phyloP scores from a whole-genome alignment of 1,140 invertebrate genomes.

The Dendrolimus punctatus region DNA sequence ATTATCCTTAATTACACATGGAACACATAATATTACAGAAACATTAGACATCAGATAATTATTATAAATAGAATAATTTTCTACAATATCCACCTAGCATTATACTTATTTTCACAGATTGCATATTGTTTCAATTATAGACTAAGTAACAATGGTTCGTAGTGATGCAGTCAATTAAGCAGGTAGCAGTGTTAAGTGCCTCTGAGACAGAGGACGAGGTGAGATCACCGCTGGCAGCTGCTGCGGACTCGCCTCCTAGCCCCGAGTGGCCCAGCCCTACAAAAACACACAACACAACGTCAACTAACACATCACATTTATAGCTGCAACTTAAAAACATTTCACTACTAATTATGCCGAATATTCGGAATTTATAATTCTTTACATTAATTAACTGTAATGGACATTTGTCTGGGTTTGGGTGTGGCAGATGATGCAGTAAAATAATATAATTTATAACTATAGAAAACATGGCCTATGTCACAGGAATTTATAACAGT shows the following conservation, averaged over 20 bases:
- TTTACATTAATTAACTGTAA: too few relatives aligned
- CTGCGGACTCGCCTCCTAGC: slow-evolving; percentile 66
- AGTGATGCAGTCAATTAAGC: slow-evolving; percentile 71
- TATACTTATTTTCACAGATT: slow-evolving; percentile 77
- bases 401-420: too few relatives aligned
- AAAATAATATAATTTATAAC: too few relatives aligned
- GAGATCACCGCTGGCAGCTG: slow-evolving; percentile 67
- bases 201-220: slow-evolving; percentile 59
- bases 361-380: too few relatives aligned
- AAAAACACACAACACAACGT: slow-evolving; percentile 20
- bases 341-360: too few relatives aligned
- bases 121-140: slow-evolving; percentile 76
- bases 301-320: background rate
- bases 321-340: background rate
- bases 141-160: slow-evolving; percentile 73
- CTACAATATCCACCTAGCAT: slow-evolving; percentile 71
- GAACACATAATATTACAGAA: slow-evolving; percentile 75
- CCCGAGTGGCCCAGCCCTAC: slow-evolving; percentile 69
- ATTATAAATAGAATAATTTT: slow-evolving; percentile 74
- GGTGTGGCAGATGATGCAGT: too few relatives aligned
- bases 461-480: too few relatives aligned
- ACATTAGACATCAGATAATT: slow-evolving; percentile 78
- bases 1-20: slow-evolving; percentile 72
- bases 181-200: slow-evolving; percentile 74
- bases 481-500: too few relatives aligned